Conservation (phyloP, 2,113 vertebrate genomes). For the Xiphophorus hellerii region DNA sequence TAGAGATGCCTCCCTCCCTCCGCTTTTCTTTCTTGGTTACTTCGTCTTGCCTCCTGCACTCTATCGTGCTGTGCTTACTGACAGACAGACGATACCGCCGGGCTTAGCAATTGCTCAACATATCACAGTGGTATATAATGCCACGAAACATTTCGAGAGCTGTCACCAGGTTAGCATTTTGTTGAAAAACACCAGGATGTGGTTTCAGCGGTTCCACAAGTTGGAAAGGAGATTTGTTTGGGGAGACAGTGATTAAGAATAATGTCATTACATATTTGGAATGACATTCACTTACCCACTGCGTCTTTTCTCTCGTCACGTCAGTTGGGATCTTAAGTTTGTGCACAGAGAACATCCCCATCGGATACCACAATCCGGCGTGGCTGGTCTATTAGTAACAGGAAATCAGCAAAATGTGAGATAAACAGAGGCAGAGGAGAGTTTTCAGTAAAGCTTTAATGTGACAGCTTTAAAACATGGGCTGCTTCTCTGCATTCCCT, state of each 20-base stretch:
- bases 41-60: constrained; percentile 35
- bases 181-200: constrained; percentile 65
- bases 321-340: constrained; percentile 61
- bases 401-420: constrained; percentile 43
- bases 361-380: constrained; percentile 36
- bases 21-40: constrained; percentile 24
- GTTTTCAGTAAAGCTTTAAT: constrained; percentile 15
- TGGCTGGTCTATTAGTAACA: constrained; percentile 44
- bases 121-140: background rate
- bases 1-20: constrained; percentile 41
- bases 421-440: constrained; percentile 33
- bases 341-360: constrained; percentile 28
- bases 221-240: constrained; percentile 51
- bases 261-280: constrained; percentile 48
- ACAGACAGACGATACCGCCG: constrained; percentile 33
- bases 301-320: constrained; percentile 61
- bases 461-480: background rate
- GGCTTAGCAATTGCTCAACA: constrained; percentile 35
- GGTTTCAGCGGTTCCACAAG: constrained; percentile 39
- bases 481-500: constrained; percentile 10
- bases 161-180: constrained; percentile 56
- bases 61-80: constrained; percentile 29
- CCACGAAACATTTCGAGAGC: constrained; percentile 29
- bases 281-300: constrained; percentile 32
- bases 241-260: constrained; percentile 61